Percentiles rank a stretch among this genome's conserved stretches.
These are phyloP conservation scores for Cebidichthys violaceus DNA, from an alignment of 2,113 vertebrate genomes.

Conservation along the genomic window DNA sequence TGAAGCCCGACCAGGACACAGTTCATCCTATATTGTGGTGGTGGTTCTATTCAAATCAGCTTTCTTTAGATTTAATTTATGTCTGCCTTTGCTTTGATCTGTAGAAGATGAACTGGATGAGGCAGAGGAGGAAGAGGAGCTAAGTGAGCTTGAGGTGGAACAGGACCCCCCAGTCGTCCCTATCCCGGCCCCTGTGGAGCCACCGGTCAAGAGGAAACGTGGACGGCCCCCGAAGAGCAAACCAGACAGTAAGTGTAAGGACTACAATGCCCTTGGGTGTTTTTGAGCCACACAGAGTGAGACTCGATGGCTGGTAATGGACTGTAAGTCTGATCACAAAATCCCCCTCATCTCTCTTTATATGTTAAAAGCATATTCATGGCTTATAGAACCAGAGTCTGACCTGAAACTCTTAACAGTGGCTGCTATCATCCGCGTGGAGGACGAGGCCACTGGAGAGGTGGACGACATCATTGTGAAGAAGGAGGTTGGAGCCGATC, in stretches of 20 bases:
- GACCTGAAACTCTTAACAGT: slow-evolving; percentile 72
- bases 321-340: neutral
- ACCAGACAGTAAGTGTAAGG: slow-evolving; percentile 68
- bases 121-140: slow-evolving; percentile 84
- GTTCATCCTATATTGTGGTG: neutral
- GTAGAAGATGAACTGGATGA: slow-evolving; percentile 89
- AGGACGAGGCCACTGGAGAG: slow-evolving; percentile 94
- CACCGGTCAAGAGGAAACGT: slow-evolving; percentile 96
- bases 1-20: neutral
- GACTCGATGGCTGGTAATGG: neutral
- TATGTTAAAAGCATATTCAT: neutral
- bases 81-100: neutral
- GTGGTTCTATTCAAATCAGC: neutral
- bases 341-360: neutral
- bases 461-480: slow-evolving; percentile 98
- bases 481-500: slow-evolving; percentile 82
- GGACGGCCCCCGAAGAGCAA: slow-evolving; percentile 94
- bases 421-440: slow-evolving; percentile 94
- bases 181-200: slow-evolving; percentile 87
- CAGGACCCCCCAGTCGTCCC: slow-evolving; percentile 84
- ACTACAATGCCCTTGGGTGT: neutral
- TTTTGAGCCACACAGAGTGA: neutral
- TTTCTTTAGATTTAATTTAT: neutral
- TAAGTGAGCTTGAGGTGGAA: slow-evolving; percentile 89
- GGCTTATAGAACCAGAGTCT: neutral